Evolutionary conservation across 1,140 invertebrate genomes (phyloP).

Genomic region (Arctopsyche grandis): DNA sequence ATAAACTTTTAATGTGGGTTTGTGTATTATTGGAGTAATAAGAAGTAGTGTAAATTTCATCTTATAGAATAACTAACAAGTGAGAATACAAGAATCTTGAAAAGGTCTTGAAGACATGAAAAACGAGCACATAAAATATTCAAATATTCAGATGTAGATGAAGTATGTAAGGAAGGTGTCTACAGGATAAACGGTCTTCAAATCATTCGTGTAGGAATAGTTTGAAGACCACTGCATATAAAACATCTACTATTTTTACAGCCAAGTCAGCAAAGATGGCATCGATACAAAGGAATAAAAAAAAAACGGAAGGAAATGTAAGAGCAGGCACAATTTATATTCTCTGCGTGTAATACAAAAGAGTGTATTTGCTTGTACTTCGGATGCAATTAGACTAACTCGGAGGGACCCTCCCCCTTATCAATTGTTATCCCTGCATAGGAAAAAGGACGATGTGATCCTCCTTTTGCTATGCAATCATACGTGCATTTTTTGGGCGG

Average conservation of each 20-base stretch:
- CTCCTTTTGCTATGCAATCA: constrained; percentile 39
- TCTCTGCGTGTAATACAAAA: constrained; percentile 40
- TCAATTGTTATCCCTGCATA: constrained; percentile 16
- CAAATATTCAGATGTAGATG: too few species aligned
- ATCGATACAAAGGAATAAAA: constrained; percentile 29
- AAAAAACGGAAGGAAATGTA: not conserved
- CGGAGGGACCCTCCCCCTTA: constrained; percentile 33
- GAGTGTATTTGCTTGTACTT: constrained; percentile 50
- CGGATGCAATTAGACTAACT: constrained; percentile 46
- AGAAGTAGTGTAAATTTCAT: too few species aligned
- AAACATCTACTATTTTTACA: not conserved
- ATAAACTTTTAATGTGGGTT: too few species aligned
- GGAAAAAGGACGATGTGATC: not conserved
- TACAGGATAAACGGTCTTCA: too few species aligned
- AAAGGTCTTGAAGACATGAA: too few species aligned
- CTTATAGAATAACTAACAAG: too few species aligned
- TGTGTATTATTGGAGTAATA: too few species aligned
- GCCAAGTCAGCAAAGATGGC: constrained; percentile 28
- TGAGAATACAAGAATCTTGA: too few species aligned
- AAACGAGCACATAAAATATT: too few species aligned
- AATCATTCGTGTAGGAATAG: too few species aligned
- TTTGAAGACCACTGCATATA: not conserved
- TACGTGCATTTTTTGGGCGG: constrained; percentile 38
- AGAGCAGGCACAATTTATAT: constrained; percentile 36
- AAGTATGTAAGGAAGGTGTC: too few species aligned